Base-by-base conservation (phyloP, 2,797 vertebrate genomes). In the Pelobates cultripes region DNA sequence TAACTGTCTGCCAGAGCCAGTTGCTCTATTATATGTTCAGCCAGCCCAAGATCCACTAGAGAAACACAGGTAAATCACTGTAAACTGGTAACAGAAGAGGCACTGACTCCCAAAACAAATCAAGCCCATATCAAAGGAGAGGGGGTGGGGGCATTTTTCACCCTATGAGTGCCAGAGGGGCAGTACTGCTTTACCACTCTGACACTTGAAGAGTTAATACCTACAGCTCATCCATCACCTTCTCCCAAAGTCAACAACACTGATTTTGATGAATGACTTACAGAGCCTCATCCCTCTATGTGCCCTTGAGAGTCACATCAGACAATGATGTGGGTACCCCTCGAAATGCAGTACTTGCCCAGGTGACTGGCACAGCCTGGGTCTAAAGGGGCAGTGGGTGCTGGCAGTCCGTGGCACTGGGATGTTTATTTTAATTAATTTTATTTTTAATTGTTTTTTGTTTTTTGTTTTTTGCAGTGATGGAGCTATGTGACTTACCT, bases 401-500 rank as follows among this genome's bases (percentile, higher is more conserved):
- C 4, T 61, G 57, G 57, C 57, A 14, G 13, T 14, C 9, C 12
- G 2, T n/a, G 6, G n/a, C 61, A 17, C 14, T 6, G 28, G 17
- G 61, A 64, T 17, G 5, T n/a, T 7, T 7, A 4, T 10, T 2
- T 4, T 60, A 15, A 51, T 5, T 10, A 28, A 28, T 28, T 28
- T 28, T 28, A 28, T 28, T 28, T 28, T 28, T 28, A 28, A 28
- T 28, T 28, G 28, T 28, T 28, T 28, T 28, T 28, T 28, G 28
- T 1, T 28, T 28, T 28, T 28, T 28, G 28, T 28, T 28, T 28
- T 28, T 28, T 28, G 28, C 28, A 28, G 28, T 28, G 57, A 4
- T 10, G 44, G 9, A 28, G 9, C 40, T 13, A 12, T 14, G 44
- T 10, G 77, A 70, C 82, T 79, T 66, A 84, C 82, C 82, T 75